Conservation (phyloP, 2,888 invertebrate genomes). For the Xanthorhoe spadicearia region DNA sequence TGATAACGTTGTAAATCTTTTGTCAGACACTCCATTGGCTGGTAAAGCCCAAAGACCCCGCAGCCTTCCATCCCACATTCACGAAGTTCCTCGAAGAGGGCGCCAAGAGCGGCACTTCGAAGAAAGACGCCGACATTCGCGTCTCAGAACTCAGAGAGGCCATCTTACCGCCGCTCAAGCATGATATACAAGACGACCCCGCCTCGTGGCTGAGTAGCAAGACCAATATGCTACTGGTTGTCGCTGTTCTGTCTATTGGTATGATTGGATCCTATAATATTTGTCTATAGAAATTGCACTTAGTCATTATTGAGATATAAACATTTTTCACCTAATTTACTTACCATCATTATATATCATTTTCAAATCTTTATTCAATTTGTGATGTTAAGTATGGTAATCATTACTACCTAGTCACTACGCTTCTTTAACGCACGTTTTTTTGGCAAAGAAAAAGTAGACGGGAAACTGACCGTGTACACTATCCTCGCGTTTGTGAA, state of each 20-base stretch:
- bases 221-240: slow-evolving; percentile 87
- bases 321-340: too few relatives aligned
- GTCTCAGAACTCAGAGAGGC: slow-evolving; percentile 88
- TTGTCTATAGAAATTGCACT: too few relatives aligned
- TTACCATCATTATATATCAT: too few relatives aligned
- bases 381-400: too few relatives aligned
- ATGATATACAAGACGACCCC: slow-evolving; percentile 84
- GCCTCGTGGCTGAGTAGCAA: slow-evolving; percentile 88
- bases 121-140: slow-evolving; percentile 88
- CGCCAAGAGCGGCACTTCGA: slow-evolving; percentile 88
- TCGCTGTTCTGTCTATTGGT: slow-evolving; percentile 88
- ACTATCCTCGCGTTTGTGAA: too few relatives aligned
- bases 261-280: slow-evolving; percentile 34
- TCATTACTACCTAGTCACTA: too few relatives aligned
- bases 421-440: too few relatives aligned
- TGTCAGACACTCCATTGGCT: slow-evolving; percentile 90
- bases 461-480: too few relatives aligned
- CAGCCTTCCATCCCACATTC: slow-evolving; percentile 93
- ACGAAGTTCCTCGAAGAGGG: slow-evolving; percentile 90
- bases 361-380: too few relatives aligned
- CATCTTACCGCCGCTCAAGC: slow-evolving; percentile 85
- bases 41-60: slow-evolving; percentile 91
- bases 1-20: not conserved
- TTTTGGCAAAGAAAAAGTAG: too few relatives aligned
- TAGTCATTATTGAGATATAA: too few relatives aligned